Conservation (phyloP, 2,113 vertebrate genomes). For the Amphilophus citrinellus region DNA sequence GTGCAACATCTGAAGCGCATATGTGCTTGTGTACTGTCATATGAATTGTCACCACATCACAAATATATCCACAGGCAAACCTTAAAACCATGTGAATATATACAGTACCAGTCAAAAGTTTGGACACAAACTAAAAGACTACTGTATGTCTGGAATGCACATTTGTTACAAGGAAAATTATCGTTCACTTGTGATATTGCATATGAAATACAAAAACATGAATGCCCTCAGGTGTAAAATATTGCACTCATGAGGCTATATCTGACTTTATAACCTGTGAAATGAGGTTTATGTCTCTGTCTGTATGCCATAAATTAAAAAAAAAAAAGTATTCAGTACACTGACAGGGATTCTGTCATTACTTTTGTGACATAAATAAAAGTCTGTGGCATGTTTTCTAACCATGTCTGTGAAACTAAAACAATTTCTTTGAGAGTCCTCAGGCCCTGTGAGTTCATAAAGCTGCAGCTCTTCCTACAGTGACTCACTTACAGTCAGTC, state of each 20-base stretch:
- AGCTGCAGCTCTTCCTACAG: slow-evolving; percentile 49
- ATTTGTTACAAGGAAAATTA: neutral
- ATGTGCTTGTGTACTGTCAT: neutral
- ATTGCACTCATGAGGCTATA: neutral
- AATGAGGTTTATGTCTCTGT: neutral
- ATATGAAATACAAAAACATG: neutral
- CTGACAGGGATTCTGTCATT: neutral
- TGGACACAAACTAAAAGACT: neutral
- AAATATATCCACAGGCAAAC: neutral
- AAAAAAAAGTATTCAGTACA: too few species aligned
- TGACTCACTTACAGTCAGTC: slow-evolving; percentile 76
- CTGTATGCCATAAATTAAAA: neutral
- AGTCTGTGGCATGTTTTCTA: neutral
- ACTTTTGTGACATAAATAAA: neutral
- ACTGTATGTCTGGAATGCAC: neutral
- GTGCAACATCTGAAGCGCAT: neutral
- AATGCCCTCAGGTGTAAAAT: too few species aligned
- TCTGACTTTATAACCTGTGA: neutral
- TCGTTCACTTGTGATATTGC: neutral
- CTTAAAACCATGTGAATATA: neutral
- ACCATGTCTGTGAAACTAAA: slow-evolving; percentile 1
- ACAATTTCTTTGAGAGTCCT: slow-evolving; percentile 22
- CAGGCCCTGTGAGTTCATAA: slow-evolving; percentile 37
- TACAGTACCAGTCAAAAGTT: too few species aligned
- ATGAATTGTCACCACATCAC: neutral